Percentiles rank a stretch among this genome's conserved stretches.
phyloP scores from a whole-genome alignment of 37 sponge, comb jelly and placozoan species.

The Cliona cf. orientalis region DNA sequence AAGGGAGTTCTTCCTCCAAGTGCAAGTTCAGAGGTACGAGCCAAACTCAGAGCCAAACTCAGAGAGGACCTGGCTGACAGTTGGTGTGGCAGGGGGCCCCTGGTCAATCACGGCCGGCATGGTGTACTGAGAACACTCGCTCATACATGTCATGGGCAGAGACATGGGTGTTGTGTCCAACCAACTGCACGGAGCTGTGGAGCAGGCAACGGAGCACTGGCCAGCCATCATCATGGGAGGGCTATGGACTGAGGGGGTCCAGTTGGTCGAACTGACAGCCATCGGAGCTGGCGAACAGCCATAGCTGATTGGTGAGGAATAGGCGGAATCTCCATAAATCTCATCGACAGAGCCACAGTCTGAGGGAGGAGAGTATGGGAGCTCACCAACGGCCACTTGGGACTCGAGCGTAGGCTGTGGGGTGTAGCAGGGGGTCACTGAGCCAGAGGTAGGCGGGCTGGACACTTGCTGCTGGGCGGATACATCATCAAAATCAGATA shows the following conservation, averaged over 20 bases:
- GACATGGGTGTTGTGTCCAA: not conserved
- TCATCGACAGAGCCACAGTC: slow-evolving; percentile 16
- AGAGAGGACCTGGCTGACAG: slow-evolving; percentile 7
- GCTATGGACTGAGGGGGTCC: too few relatives aligned
- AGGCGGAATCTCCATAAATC: slow-evolving; percentile 17
- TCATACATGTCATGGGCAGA: not conserved
- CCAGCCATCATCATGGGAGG: too few relatives aligned
- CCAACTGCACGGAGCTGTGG: not conserved
- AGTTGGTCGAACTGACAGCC: not conserved
- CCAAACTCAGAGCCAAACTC: not conserved
- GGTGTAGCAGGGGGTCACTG: not conserved
- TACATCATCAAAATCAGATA: slow-evolving; percentile 21
- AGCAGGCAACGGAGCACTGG: not conserved
- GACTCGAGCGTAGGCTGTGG: not conserved
- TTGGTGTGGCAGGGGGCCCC: slow-evolving; percentile 28
- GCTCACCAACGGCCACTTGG: slow-evolving; percentile 19
- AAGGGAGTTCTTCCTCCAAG: not conserved
- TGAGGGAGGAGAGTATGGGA: slow-evolving; percentile 47
- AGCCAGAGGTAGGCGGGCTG: not conserved
- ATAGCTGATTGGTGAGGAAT: slow-evolving; percentile 30
- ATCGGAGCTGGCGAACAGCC: slow-evolving; percentile 1
- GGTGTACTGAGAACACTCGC: not conserved
- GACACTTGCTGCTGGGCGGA: not conserved
- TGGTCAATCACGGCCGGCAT: slow-evolving; percentile 7
- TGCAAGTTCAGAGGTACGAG: not conserved